Percentiles rank a stretch among this genome's conserved stretches.
phyloP scores from a whole-genome alignment of 2,113 vertebrate genomes.

The Hippopotamus amphibius region DNA sequence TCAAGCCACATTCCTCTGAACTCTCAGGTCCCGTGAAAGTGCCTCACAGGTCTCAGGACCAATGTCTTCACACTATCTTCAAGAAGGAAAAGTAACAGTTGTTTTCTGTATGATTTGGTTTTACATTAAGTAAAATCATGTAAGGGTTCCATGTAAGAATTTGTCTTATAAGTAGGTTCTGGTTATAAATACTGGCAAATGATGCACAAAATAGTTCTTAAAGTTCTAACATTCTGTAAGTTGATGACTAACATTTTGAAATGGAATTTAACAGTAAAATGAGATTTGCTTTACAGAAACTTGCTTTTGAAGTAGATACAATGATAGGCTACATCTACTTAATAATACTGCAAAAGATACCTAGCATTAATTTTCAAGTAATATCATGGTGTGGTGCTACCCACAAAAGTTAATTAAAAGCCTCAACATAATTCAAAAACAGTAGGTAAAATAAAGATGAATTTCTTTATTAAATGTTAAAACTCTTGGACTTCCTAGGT shows the following conservation, averaged over 20 bases:
- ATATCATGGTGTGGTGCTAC: neutral
- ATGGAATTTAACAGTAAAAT: conserved; percentile 16
- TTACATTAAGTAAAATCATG: neutral
- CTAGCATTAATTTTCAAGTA: neutral
- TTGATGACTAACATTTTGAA: conserved; percentile 5
- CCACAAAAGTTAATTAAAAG: neutral
- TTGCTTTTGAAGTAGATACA: neutral
- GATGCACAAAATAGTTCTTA: conserved; percentile 28
- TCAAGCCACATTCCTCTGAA: neutral
- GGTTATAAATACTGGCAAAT: neutral
- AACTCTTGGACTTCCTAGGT: neutral
- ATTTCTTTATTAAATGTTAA: conserved; percentile 34
- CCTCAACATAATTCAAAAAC: neutral
- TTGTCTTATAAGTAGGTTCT: neutral
- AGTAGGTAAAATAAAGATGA: conserved; percentile 17
- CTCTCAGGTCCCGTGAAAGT: neutral
- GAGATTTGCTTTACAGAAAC: neutral
- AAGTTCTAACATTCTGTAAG: neutral
- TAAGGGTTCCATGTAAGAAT: neutral
- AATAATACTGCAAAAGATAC: neutral
- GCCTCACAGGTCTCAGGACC: neutral
- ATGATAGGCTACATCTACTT: neutral
- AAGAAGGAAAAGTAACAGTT: neutral
- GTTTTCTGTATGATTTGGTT: neutral
- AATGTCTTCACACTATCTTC: neutral